A percentile compares a stretch with the other conserved stretches of the same genome.
Conservation (phyloP, 2,888 invertebrate species). For the Drosophila anomalata region DNA sequence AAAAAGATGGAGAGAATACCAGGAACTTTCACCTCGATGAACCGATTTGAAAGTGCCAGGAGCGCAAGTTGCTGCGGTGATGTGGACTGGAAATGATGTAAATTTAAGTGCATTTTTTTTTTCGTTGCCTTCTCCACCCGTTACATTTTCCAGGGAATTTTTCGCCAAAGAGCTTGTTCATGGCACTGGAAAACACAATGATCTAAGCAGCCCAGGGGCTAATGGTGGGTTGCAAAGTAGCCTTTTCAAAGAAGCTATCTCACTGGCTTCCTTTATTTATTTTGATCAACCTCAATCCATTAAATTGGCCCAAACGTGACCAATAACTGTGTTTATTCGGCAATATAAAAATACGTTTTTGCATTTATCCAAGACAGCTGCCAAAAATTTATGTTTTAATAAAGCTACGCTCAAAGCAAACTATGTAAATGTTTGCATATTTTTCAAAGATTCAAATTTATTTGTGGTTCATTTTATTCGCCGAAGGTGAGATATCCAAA, state of each 20-base stretch:
- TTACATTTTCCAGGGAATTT: conserved; percentile 47
- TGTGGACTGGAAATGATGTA: conserved; percentile 73
- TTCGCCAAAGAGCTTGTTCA: conserved; percentile 53
- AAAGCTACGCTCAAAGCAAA: conserved; percentile 25
- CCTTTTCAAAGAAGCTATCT: conserved; percentile 39
- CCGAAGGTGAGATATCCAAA: not conserved
- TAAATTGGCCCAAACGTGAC: not conserved
- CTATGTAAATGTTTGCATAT: conserved; percentile 60
- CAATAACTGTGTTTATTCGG: not conserved
- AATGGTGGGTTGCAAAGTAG: conserved; percentile 16
- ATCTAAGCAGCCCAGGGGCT: conserved; percentile 45
- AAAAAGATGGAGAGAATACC: not conserved
- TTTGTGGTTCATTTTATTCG: not conserved
- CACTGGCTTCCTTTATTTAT: not conserved
- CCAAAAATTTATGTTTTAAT: not conserved
- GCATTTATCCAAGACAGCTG: not conserved
- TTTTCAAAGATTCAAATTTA: conserved; percentile 33
- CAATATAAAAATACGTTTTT: not conserved
- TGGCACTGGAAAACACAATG: conserved; percentile 71
- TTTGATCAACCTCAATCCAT: not conserved
- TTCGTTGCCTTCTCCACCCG: conserved; percentile 30
- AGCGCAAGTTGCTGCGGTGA: conserved; percentile 42
- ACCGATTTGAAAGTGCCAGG: conserved; percentile 24
- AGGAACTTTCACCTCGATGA: conserved; percentile 37
- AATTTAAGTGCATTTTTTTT: conserved; percentile 70